These are phyloP conservation scores for Carcinoscorpius rotundicauda DNA, from an alignment of 1,140 invertebrate genomes.

Conservation along the genomic window DNA sequence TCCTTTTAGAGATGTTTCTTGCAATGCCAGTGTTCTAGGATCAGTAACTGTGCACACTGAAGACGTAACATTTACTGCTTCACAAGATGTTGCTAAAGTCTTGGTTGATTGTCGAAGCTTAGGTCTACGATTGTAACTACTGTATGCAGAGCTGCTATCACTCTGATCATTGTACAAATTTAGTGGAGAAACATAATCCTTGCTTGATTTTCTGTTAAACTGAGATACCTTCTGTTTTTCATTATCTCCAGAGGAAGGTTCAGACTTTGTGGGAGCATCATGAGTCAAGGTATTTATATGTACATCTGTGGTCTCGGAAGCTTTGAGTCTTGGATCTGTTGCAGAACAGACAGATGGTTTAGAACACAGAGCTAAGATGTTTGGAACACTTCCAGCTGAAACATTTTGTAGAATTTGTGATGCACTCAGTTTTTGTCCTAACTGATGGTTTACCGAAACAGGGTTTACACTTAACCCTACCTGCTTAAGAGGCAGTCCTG, in stretches of 20 bases:
- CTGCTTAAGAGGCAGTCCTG: not conserved
- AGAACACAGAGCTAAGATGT: not conserved
- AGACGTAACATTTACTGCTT: not conserved
- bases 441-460: not conserved
- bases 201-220: slow-evolving; percentile 17
- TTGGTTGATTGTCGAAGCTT: not conserved
- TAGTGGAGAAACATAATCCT: slow-evolving; percentile 20
- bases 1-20: not conserved
- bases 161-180: slow-evolving; percentile 14
- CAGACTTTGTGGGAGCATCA: slow-evolving; percentile 5
- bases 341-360: not conserved
- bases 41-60: too few relatives aligned
- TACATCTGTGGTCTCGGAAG: not conserved
- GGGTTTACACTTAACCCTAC: not conserved
- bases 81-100: not conserved
- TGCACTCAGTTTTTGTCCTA: not conserved
- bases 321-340: not conserved
- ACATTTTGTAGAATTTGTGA: not conserved
- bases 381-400: not conserved
- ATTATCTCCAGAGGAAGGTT: not conserved
- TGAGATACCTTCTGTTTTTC: slow-evolving; percentile 11
- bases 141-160: slow-evolving; percentile 6
- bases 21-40: not conserved
- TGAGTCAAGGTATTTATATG: slow-evolving; percentile 5
- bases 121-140: slow-evolving; percentile 16